Evolutionary conservation across 2,888 invertebrate genomes (phyloP).

Genomic region (Torymus texanus): DNA sequence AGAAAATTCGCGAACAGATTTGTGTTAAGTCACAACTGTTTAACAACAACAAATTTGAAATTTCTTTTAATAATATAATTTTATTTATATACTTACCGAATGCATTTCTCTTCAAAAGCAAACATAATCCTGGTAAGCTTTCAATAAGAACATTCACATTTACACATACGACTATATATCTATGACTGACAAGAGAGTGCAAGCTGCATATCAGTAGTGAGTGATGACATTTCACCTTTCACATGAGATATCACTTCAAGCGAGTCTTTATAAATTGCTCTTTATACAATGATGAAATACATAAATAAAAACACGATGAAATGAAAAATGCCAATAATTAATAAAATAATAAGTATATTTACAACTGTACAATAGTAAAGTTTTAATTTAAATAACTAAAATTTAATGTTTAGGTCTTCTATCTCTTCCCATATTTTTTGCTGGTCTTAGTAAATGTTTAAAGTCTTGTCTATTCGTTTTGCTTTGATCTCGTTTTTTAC

Average conservation of each 20-base stretch:
- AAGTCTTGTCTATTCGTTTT: slow-evolving; percentile 80
- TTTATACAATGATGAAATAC: slow-evolving; percentile 32
- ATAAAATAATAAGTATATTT: slow-evolving; percentile 57
- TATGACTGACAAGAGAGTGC: slow-evolving; percentile 60
- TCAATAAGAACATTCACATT: slow-evolving; percentile 63
- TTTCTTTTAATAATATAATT: slow-evolving; percentile 22
- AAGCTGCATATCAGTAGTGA: slow-evolving; percentile 58
- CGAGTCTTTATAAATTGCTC: slow-evolving; percentile 37
- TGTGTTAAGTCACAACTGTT: slow-evolving; percentile 18
- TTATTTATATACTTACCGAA: slow-evolving; percentile 63
- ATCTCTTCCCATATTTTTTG: slow-evolving; percentile 70
- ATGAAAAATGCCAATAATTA: slow-evolving; percentile 30
- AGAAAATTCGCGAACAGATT: slow-evolving; percentile 9
- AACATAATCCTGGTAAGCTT: slow-evolving; percentile 62
- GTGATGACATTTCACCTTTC: slow-evolving; percentile 68
- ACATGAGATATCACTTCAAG: slow-evolving; percentile 43
- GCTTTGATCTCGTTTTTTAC: slow-evolving; percentile 59
- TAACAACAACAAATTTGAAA: slow-evolving; percentile 22
- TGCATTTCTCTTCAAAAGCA: slow-evolving; percentile 63
- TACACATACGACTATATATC: slow-evolving; percentile 58
- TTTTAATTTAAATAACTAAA: slow-evolving; percentile 20
- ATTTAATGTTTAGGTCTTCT: slow-evolving; percentile 44
- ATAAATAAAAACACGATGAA: slow-evolving; percentile 26
- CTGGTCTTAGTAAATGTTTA: slow-evolving; percentile 80
- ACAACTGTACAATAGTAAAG: slow-evolving; percentile 54